Evolutionary conservation across 2,888 invertebrate species (phyloP), one percentile per base, ranked within the genome.

Genomic region (Plebejus argus): DNA sequence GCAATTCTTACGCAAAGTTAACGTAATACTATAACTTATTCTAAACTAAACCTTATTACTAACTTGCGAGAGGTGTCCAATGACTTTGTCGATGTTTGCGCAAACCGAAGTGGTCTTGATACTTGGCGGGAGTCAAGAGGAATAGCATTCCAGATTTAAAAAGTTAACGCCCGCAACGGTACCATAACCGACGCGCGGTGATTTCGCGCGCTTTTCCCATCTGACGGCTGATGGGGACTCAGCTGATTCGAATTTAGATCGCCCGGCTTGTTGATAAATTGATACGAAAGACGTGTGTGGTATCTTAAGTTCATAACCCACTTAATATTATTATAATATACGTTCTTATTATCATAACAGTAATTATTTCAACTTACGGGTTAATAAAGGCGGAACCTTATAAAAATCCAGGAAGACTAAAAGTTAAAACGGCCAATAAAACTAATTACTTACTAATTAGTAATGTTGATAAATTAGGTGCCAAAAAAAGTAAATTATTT

Each of bases 81-180:
- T 7, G 23, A 66, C 77, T 78, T 77, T 53, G 8, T 10, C 39
- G 20, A 56, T 33, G 15, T 61, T 35, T 39, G 8, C n/a, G 49
- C 72, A 71, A 28, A 18, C 15, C 45, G 12, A 28, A 49, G 74
- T 28, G 71, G 39, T 71, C 74, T 66, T 66, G 49, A 74, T 72
- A 74, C 74, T 81, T 82, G 83, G 83, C 85, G 83, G 85, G 85
- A 86, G 86, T 79, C 83, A 84, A 49, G 49, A 74, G 81, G 82
- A 81, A 83, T 83, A 82, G 84, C 84, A 87, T 88, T 87, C 88
- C 88, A 87, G 88, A 88, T 89, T 89, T 88, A 83, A 87, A 87
- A 87, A 84, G 85, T 85, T 83, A 89, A 88, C 88, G 85, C 86
- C 86, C 86, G 82, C 87, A 89, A 89, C 89, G 89, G 89, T 89